A percentile compares a stretch with the other conserved stretches of the same genome.
These are phyloP conservation scores for Turnix velox DNA, from an alignment of 2,113 vertebrate species.

Conservation along the genomic window DNA sequence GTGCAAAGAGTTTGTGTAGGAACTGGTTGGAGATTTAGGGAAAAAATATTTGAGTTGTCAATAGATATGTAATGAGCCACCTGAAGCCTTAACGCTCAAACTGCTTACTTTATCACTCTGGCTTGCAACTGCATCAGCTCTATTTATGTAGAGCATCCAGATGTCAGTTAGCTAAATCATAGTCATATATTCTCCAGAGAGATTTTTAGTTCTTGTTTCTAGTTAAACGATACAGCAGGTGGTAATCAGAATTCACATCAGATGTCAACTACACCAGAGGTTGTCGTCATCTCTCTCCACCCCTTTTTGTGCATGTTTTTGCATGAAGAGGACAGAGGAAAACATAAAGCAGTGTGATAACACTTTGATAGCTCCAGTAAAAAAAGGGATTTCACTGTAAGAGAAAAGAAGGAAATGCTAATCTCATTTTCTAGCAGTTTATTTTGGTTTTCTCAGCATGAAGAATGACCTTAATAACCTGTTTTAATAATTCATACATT, in stretches of 20 bases:
- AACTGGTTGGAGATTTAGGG: neutral
- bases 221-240: constrained; percentile 45
- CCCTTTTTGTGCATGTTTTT: neutral
- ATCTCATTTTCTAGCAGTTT: neutral
- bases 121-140: constrained; percentile 32
- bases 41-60: constrained; percentile 31
- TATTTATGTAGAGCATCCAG: constrained; percentile 58
- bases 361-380: neutral
- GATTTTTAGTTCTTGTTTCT: constrained; percentile 34
- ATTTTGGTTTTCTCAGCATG: neutral
- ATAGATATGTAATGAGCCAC: constrained; percentile 45
- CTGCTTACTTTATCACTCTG: constrained; percentile 26
- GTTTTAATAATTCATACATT: neutral
- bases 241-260: constrained; percentile 48
- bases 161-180: constrained; percentile 48
- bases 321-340: neutral
- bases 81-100: constrained; percentile 47
- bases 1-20: neutral
- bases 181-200: constrained; percentile 9
- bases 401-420: neutral
- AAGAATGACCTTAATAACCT: neutral
- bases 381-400: neutral
- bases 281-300: neutral
- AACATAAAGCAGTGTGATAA: neutral
- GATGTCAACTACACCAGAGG: constrained; percentile 3